Percentiles rank a stretch among this genome's conserved stretches.
Evolutionary conservation across 2,113 vertebrate species (phyloP).

Genomic region (Anarhynchus alexandrinus): DNA sequence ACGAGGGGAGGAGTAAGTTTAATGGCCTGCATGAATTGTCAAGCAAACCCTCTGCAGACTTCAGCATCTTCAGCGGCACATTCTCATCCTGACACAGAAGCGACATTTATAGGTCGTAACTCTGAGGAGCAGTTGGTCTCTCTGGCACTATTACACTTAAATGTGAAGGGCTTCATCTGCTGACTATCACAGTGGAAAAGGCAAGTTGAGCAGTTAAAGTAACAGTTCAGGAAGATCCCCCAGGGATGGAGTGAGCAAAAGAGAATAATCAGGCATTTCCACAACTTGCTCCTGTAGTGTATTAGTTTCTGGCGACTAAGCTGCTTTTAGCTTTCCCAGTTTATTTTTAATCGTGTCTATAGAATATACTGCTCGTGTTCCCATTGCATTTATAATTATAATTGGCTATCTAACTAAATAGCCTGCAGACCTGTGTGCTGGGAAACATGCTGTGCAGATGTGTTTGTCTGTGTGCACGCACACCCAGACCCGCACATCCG

Average conservation of each 20-base stretch:
- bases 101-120: constrained; percentile 74
- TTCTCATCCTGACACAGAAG: constrained; percentile 63
- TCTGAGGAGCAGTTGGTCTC: constrained; percentile 74
- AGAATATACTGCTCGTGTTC: background rate
- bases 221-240: constrained; percentile 63
- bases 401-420: constrained; percentile 48
- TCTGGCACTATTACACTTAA: constrained; percentile 74
- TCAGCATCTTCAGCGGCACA: constrained; percentile 65
- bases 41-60: constrained; percentile 81
- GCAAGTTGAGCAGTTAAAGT: constrained; percentile 75
- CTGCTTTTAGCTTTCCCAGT: constrained; percentile 55
- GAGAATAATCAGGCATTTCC: constrained; percentile 69
- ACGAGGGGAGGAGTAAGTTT: constrained; percentile 79
- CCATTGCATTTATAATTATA: constrained; percentile 51
- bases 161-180: constrained; percentile 76
- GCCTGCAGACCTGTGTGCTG: background rate
- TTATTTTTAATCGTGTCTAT: constrained; percentile 42
- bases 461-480: background rate
- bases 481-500: constrained; percentile 7
- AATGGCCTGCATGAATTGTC: constrained; percentile 80
- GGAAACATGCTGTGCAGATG: background rate
- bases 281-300: constrained; percentile 48
- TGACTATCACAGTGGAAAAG: constrained; percentile 74
- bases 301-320: constrained; percentile 58
- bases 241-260: constrained; percentile 63